A percentile compares a stretch with the other conserved stretches of the same genome.
These are phyloP conservation scores for Phyllopteryx taeniolatus DNA, from an alignment of 2,113 vertebrate species.

Conservation along the genomic window DNA sequence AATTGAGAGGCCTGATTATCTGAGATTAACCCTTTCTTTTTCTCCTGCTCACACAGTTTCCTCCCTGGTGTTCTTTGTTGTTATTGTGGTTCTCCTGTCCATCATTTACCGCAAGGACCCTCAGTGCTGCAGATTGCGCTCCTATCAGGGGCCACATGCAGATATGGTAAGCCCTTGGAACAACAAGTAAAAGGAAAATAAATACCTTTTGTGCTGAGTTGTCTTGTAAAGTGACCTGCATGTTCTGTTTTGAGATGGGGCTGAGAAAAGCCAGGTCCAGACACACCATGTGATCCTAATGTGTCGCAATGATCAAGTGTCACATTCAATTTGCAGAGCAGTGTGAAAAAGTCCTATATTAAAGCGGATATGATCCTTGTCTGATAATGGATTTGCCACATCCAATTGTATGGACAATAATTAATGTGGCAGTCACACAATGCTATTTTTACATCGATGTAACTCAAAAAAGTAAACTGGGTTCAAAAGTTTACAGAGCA, in stretches of 20 bases:
- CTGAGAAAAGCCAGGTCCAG: neutral
- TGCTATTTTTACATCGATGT: neutral
- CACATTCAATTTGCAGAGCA: constrained; percentile 47
- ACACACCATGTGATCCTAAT: constrained; percentile 16
- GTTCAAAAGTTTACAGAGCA: neutral
- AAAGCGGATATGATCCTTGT: constrained; percentile 52
- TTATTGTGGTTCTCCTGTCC: constrained; percentile 75
- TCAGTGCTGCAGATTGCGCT: constrained; percentile 76
- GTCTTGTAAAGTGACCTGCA: constrained; percentile 11
- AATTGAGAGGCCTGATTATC: neutral
- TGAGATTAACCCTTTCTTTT: constrained; percentile 17
- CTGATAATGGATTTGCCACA: constrained; percentile 37
- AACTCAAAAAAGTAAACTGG: neutral
- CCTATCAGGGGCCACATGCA: constrained; percentile 73
- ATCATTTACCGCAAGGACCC: constrained; percentile 75
- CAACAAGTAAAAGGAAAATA: constrained; percentile 1
- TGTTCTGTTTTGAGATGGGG: constrained; percentile 21
- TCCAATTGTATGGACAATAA: neutral
- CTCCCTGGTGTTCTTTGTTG: constrained; percentile 75
- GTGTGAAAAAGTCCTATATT: constrained; percentile 36
- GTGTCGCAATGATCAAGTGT: constrained; percentile 29
- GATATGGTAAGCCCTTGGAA: constrained; percentile 61
- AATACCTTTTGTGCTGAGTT: constrained; percentile 16
- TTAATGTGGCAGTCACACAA: neutral
- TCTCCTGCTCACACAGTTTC: constrained; percentile 62